Base-by-base conservation (phyloP, 2,113 vertebrate species). In the Neodontobutis hainanensis region DNA sequence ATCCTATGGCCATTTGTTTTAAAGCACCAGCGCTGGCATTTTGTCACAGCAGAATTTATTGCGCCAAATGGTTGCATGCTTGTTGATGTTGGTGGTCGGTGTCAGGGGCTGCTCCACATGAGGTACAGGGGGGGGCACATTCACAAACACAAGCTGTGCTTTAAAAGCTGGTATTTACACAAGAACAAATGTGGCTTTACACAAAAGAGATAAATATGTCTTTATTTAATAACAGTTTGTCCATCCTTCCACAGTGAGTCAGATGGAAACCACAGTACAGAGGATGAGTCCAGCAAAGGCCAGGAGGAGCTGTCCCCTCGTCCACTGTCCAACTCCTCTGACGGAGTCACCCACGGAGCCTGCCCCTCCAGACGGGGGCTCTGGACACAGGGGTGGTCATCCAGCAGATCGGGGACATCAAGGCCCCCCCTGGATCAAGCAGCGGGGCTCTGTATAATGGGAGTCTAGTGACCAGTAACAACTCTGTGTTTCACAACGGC, bases 251-350 rank as follows among this genome's bases (percentile, higher is more conserved):
- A 11, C 74, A 98, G 97, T 66, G 97, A 99, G 86, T 99, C 97
- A 15, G 97, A 99, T 83, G 97, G 97, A 56, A 99, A 99, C 86
- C 97, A 97, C 87, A 99, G 97, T 92, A 99, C 97, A 59, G 97
- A 99, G 88, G 97, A 99, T 77, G 97, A 99, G 87, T 99, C 96
- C 65, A 98, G 96, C 86, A 99, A 99, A 86, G 97, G 97, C 35
- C 95, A 97, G 62, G 97, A 99, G 64, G 97, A 99, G 87, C 70
- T 98, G 70, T 97, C 97, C 77, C 97, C 97, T 32, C 94, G 96
- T 49, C 93, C 95, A 0, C 94, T 98, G 67, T 95, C 95, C 14
- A 92, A 91, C 75, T 94, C 95, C 2, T 95, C 97, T 0, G 95
- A 98, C 0, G 89, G 94, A 0, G 83, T 94, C 84, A 92, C 91